Percentiles rank a stretch among this genome's conserved stretches.
phyloP scores from a whole-genome alignment of 2,797 vertebrate species.

The Channallabes apus region DNA sequence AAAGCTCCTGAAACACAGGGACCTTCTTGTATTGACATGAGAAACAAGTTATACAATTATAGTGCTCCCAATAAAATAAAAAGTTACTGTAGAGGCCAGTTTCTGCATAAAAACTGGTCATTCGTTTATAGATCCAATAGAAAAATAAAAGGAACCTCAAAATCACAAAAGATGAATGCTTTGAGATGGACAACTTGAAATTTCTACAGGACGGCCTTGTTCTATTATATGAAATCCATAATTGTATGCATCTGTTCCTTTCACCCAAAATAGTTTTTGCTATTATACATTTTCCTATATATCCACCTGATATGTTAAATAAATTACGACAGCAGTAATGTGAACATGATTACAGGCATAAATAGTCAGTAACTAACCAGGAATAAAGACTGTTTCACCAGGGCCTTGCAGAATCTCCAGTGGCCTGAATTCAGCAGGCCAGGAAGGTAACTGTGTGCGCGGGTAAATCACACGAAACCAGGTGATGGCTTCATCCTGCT shows the following conservation, averaged over 20 bases:
- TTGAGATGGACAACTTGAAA: background rate
- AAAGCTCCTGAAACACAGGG: background rate
- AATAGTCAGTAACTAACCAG: slow-evolving; percentile 76
- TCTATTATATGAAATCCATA: background rate
- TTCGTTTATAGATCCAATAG: too few species aligned
- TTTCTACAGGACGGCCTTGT: too few species aligned
- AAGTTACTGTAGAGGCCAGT: too few species aligned
- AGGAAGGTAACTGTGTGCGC: slow-evolving; percentile 86
- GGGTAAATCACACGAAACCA: slow-evolving; percentile 95
- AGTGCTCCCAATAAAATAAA: too few species aligned
- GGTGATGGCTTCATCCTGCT: slow-evolving; percentile 98
- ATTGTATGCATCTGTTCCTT: background rate
- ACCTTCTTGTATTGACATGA: background rate
- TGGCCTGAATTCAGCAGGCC: slow-evolving; percentile 90
- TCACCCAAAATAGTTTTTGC: background rate
- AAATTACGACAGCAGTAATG: background rate
- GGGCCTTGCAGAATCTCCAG: slow-evolving; percentile 92
- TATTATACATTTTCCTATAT: background rate
- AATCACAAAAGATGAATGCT: background rate
- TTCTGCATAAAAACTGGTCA: too few species aligned
- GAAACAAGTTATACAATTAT: too few species aligned
- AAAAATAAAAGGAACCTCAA: background rate
- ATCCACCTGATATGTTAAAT: background rate
- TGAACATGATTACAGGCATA: background rate
- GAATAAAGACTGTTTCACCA: slow-evolving; percentile 96